These are phyloP conservation scores for Gymnoscelis rufifasciata DNA, from an alignment of 2,888 invertebrate species.

Conservation along the genomic window DNA sequence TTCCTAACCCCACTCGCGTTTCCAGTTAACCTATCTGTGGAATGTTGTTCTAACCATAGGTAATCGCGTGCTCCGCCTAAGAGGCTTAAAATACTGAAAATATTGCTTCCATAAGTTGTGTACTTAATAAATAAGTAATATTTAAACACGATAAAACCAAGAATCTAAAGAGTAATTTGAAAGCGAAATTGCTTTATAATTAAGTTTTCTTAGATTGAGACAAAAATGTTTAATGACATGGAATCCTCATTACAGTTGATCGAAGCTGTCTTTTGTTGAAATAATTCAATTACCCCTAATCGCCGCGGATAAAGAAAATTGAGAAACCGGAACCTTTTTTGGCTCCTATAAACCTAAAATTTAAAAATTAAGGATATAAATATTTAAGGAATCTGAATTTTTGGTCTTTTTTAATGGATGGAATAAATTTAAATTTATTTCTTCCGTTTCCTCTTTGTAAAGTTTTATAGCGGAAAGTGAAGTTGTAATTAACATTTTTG, in stretches of 20 bases:
- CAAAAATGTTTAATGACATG: slow-evolving; percentile 8
- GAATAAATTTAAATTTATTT: too few relatives aligned
- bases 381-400: too few relatives aligned
- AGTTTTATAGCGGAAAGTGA: too few relatives aligned
- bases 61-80: too few relatives aligned
- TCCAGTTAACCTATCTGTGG: slow-evolving; percentile 10
- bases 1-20: slow-evolving; percentile 32
- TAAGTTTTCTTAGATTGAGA: background rate
- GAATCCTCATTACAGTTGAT: slow-evolving; percentile 11
- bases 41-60: too few relatives aligned
- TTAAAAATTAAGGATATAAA: background rate
- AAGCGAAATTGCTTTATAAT: background rate
- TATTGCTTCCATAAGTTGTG: background rate
- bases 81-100: too few relatives aligned
- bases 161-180: background rate
- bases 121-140: background rate
- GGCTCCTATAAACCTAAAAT: background rate
- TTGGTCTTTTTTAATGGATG: too few relatives aligned
- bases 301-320: slow-evolving; percentile 7
- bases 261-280: slow-evolving; percentile 13
- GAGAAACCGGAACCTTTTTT: background rate
- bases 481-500: too few relatives aligned
- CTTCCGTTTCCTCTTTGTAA: too few relatives aligned
- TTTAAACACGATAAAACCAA: background rate
- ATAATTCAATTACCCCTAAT: slow-evolving; percentile 16